phyloP scores from a whole-genome alignment of 2,113 vertebrate genomes.

The Fulmarus glacialis region DNA sequence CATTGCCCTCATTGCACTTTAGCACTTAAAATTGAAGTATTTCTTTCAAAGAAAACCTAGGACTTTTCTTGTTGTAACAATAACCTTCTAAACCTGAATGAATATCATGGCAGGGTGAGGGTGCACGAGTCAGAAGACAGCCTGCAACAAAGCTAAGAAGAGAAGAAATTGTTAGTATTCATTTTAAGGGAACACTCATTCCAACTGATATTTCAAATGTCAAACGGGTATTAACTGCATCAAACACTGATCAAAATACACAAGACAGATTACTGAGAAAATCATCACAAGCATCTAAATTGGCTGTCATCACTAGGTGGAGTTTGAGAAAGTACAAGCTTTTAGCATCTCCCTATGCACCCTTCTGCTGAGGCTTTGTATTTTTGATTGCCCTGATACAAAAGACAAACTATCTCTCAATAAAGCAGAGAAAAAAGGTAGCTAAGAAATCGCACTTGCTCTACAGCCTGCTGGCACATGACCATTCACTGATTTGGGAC shows the following conservation, averaged over 20 bases:
- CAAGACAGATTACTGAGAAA: not conserved
- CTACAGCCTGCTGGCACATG: not conserved
- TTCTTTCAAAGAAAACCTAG: not conserved
- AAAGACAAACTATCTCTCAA: not conserved
- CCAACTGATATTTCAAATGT: constrained; percentile 11
- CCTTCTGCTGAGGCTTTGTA: not conserved
- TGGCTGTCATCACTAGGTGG: not conserved
- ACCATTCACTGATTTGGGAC: not conserved
- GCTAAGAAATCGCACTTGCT: not conserved
- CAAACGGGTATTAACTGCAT: constrained; percentile 30
- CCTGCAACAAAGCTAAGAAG: not conserved
- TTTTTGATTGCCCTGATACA: not conserved
- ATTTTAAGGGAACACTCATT: not conserved
- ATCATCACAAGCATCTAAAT: constrained; percentile 32
- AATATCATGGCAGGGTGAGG: not conserved
- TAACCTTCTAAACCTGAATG: not conserved
- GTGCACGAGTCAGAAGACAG: not conserved
- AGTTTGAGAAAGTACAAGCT: not conserved
- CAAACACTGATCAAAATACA: constrained; percentile 43
- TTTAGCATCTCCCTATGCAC: not conserved
- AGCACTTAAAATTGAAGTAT: not conserved
- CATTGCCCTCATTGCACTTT: not conserved
- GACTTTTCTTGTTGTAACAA: not conserved
- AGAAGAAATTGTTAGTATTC: not conserved
- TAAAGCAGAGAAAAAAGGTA: not conserved